Evolutionary conservation across 2,888 invertebrate species (phyloP).

Genomic region (Drosophila anomalata): DNA sequence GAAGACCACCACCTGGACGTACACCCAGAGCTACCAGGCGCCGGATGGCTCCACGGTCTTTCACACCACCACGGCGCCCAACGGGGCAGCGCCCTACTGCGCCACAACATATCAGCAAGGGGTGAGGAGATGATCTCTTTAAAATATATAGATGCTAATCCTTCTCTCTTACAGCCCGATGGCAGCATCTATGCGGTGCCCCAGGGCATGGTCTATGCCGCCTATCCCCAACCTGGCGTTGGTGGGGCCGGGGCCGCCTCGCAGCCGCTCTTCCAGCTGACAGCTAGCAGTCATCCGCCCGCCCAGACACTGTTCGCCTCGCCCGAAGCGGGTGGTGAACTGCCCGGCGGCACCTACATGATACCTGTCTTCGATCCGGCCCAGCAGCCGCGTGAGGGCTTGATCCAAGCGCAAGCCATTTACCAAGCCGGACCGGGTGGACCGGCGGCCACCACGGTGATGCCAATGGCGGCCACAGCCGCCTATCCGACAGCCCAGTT

Average conservation of each 20-base stretch:
- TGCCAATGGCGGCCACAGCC: slow-evolving; percentile 80
- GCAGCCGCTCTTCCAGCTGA: slow-evolving; percentile 68
- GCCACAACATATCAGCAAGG: slow-evolving; percentile 84
- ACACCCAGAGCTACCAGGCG: slow-evolving; percentile 82
- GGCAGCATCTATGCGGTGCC: slow-evolving; percentile 84
- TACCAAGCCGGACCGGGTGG: slow-evolving; percentile 78
- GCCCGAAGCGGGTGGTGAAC: slow-evolving; percentile 79
- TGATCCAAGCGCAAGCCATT: slow-evolving; percentile 82
- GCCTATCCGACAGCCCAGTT: slow-evolving; percentile 82
- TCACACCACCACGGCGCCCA: slow-evolving; percentile 80
- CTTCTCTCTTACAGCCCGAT: slow-evolving; percentile 76
- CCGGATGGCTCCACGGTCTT: slow-evolving; percentile 82
- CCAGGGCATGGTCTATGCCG: slow-evolving; percentile 84
- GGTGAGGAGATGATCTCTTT: slow-evolving; percentile 68
- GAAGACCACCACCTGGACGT: slow-evolving; percentile 80
- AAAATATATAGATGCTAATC: background rate
- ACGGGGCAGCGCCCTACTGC: slow-evolving; percentile 80
- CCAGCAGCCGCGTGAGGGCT: slow-evolving; percentile 79
- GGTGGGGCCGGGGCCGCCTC: slow-evolving; percentile 54
- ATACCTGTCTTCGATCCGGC: slow-evolving; percentile 83
- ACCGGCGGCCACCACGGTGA: slow-evolving; percentile 74
- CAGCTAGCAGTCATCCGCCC: slow-evolving; percentile 61
- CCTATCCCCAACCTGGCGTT: slow-evolving; percentile 81
- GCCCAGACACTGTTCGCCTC: slow-evolving; percentile 58
- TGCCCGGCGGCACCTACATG: slow-evolving; percentile 83